These are phyloP conservation scores for Glomeris maerens DNA, from an alignment of 1,140 invertebrate genomes.

Conservation along the genomic window DNA sequence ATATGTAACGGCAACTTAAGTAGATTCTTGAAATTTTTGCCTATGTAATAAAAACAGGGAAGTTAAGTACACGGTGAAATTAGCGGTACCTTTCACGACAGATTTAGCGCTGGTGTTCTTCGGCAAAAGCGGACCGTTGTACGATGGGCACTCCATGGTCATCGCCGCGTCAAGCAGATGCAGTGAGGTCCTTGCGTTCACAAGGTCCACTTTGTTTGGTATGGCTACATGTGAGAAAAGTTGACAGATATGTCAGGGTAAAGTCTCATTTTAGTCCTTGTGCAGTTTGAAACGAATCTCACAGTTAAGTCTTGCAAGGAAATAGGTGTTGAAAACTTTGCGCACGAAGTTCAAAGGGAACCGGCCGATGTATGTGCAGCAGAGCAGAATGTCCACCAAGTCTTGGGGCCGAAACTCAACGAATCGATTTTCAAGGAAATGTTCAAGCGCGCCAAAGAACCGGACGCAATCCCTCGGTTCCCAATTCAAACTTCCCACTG, in stretches of 20 bases:
- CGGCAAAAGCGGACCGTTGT: slow-evolving; percentile 42
- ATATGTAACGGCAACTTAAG: no score
- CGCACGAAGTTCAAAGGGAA: slow-evolving; percentile 47
- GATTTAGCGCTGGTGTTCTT: slow-evolving; percentile 33
- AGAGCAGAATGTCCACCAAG: slow-evolving; percentile 43
- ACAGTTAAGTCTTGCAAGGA: slow-evolving; percentile 42
- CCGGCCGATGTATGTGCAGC: slow-evolving; percentile 47
- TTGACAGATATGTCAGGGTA: neutral
- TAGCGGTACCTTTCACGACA: slow-evolving; percentile 27
- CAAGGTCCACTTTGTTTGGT: slow-evolving; percentile 16
- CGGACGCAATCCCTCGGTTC: slow-evolving; percentile 35
- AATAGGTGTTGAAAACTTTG: slow-evolving; percentile 45
- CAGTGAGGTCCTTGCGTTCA: slow-evolving; percentile 34
- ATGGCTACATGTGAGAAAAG: slow-evolving; percentile 9
- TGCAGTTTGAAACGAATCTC: slow-evolving; percentile 25
- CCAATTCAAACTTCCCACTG: slow-evolving; percentile 48
- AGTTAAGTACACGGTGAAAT: no score
- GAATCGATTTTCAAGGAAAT: slow-evolving; percentile 41
- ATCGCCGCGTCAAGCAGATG: slow-evolving; percentile 47
- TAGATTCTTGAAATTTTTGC: no score
- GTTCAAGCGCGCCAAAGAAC: slow-evolving; percentile 47
- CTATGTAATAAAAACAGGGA: no score
- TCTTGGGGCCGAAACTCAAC: slow-evolving; percentile 42
- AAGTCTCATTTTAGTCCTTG: slow-evolving; percentile 19
- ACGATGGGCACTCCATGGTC: slow-evolving; percentile 44